Evolutionary conservation across 1,140 invertebrate genomes (phyloP), one percentile per base, ranked within the genome.

Genomic region (Vanessa atalanta): DNA sequence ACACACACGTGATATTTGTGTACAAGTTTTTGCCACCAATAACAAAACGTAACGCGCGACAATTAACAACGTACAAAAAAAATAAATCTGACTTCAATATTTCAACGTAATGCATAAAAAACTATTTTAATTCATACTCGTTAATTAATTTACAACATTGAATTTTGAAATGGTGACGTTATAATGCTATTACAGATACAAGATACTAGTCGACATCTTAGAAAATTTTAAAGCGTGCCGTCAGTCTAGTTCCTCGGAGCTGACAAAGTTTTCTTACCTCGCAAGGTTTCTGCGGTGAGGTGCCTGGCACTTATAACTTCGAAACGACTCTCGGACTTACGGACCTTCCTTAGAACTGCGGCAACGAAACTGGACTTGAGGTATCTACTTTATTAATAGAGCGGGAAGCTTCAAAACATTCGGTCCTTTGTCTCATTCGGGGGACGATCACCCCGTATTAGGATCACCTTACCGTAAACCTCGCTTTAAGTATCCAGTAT

Each of bases 291-390:
- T 63, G 53, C 55, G 64, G 72, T 73, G 47, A 60, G 64, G 64
- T 51, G 71, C 47, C 72, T 60, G 16, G 53, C 72, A 73, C 72
- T 73, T 73, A 73, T 66, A 73, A 80, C 67, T 80, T 80, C 70
- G 71, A 74, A 78, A 78, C 73, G 79, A 80, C 79, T 73, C 73
- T 80, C 71, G 71, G 65, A 73, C 63, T 73, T 53, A 64, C 65
- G 11, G 37, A 61, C 72, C 72, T 73, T 68, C 67, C 78, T 77
- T 72, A 78, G 65, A 80, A 78, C 71, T 80, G 71, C 55, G 57
- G 69, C 57, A 80, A 80, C 72, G 72, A 75, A 80, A 77, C 76
- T 76, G 73, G 79, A 80, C 79, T 80, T 80, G 67, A 74, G 65
- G 72, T 80, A 74, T 75, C 73, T 72, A 75, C 76, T 78, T 80